Evolutionary conservation across 2,888 invertebrate genomes (phyloP), one percentile per base, ranked within the genome.

Genomic region (Eristalis pertinax): DNA sequence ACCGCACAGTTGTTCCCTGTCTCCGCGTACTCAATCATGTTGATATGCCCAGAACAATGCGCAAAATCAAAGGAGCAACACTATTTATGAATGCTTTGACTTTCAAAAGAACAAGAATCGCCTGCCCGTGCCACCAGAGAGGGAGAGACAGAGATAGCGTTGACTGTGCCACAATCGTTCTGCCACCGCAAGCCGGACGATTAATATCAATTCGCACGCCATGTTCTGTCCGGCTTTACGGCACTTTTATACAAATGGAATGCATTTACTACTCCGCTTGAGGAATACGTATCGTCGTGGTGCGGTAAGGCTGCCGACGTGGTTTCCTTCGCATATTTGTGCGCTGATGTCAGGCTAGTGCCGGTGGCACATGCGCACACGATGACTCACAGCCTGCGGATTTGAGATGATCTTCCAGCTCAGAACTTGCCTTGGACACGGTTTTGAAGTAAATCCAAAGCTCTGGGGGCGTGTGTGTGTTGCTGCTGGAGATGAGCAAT

Each of bases 131-230:
- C 32, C 8, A 35, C 38, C 29, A 19, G 56, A 38, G 35, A 24
- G 60, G 22, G 35, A 65, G 38, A 19, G 63, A 38, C 26, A 35
- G 60, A 24, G 35, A 72, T 32, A 19, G 22, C 3, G n/a, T 13
- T 58, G 19, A 10, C 50, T 8, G 29, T 15, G 32, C 50, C 65
- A 26, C 63, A 15, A 56, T 19, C 19, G 19, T 58, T 15, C 56
- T 11, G 26, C n/a, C 32, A 63, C 32, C 50, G 11, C 79, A 79
- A 80, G 50, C 19, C 62, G 69, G 58, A 78, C 85, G 77, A 82
- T 86, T 82, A 86, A 82, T 86, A 82, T 82, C 85, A 86, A 86
- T 86, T 77, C 74, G 73, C 85, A 85, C 72, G 81, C 72, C 84
- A 85, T 80, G 81, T 76, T 76, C 76, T 68, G 74, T 74, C 65